Evolutionary conservation across 1,140 invertebrate genomes (phyloP).

Genomic region (Plectus sambesii): DNA sequence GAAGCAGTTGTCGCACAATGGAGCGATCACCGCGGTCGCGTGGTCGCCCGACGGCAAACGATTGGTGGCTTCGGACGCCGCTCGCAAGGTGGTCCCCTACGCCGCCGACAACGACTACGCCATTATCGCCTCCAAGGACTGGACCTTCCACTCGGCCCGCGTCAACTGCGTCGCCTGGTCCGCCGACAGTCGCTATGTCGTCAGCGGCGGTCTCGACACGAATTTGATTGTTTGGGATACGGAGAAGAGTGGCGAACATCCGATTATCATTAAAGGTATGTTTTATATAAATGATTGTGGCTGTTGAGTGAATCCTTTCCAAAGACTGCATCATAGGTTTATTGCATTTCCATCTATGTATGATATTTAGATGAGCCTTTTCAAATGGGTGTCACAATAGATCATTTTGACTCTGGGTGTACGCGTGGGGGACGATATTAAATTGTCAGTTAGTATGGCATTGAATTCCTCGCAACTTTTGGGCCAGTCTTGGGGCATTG

Average conservation of each 20-base stretch:
- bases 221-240: constrained; percentile 85
- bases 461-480: too few relatives aligned
- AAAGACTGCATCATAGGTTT: too few relatives aligned
- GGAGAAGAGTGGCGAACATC: constrained; percentile 50
- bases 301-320: background rate
- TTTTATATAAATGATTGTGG: too few relatives aligned
- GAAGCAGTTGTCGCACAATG: constrained; percentile 63
- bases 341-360: background rate
- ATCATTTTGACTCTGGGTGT: background rate
- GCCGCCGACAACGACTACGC: constrained; percentile 27
- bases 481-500: too few relatives aligned
- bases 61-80: constrained; percentile 74
- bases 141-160: constrained; percentile 87
- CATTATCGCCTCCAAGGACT: constrained; percentile 55
- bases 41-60: constrained; percentile 84
- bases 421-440: too few relatives aligned
- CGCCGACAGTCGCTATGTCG: constrained; percentile 68
- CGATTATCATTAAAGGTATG: constrained; percentile 38
- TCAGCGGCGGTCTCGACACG: constrained; percentile 81
- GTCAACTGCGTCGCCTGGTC: constrained; percentile 87
- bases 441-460: too few relatives aligned
- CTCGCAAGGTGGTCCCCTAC: constrained; percentile 58
- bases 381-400: background rate
- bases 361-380: background rate
- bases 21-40: constrained; percentile 67